Percentiles rank a stretch among this genome's conserved stretches.
These are phyloP conservation scores for Valencia hispanica DNA, from an alignment of 2,797 vertebrate species.

Conservation along the genomic window DNA sequence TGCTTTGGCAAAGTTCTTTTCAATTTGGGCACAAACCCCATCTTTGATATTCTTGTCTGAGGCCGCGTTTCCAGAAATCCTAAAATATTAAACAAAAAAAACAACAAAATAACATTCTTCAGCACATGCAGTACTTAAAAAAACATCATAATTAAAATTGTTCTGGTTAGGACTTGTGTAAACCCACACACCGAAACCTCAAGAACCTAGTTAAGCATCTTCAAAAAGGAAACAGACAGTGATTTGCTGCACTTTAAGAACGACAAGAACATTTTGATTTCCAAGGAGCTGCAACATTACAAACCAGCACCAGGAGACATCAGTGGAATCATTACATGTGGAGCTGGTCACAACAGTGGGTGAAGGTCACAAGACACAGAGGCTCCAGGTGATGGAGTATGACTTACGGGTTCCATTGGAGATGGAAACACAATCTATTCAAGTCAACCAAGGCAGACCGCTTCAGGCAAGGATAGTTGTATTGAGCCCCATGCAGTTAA, in stretches of 20 bases:
- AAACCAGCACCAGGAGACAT: neutral
- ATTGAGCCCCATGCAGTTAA: neutral
- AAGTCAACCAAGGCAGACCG: neutral
- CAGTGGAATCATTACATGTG: neutral
- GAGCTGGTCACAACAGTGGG: neutral
- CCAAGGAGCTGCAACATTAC: neutral
- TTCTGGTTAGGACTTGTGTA: neutral
- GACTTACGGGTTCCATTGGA: neutral
- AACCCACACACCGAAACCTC: neutral
- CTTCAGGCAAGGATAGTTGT: neutral
- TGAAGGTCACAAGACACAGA: neutral
- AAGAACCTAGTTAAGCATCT: neutral
- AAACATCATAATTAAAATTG: neutral
- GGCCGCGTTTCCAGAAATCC: conserved; percentile 98
- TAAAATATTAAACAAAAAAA: conserved; percentile 49
- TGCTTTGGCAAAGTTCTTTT: conserved; percentile 98
- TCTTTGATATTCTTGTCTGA: conserved; percentile 99
- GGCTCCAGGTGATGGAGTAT: neutral
- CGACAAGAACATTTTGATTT: neutral
- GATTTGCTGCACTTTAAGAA: neutral
- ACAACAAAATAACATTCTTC: neutral
- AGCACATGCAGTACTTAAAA: neutral
- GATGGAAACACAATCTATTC: neutral
- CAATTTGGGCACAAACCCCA: conserved; percentile 96
- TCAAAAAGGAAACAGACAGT: neutral